Conservation (phyloP, 2,113 vertebrate genomes). For the Dipodomys spectabilis region DNA sequence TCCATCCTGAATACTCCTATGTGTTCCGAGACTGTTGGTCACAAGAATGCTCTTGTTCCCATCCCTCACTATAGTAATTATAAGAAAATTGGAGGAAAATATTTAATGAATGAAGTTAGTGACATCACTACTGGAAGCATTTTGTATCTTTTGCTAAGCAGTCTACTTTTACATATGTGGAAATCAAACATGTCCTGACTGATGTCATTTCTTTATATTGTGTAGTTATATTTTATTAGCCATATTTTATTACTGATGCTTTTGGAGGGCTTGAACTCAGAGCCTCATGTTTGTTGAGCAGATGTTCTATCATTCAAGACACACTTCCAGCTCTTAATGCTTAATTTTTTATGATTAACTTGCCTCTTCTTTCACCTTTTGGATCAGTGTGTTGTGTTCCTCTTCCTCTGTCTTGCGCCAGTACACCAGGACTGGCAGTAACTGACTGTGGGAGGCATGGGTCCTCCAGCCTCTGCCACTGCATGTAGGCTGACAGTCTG, state of each 20-base stretch:
- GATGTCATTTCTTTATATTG: background rate
- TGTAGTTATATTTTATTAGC: background rate
- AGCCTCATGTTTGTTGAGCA: too few species aligned
- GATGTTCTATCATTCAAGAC: too few species aligned
- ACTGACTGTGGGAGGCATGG: background rate
- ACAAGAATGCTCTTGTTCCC: background rate
- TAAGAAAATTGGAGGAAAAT: background rate
- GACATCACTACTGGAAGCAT: background rate
- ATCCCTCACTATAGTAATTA: background rate
- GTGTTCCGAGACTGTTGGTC: background rate
- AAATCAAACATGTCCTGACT: background rate
- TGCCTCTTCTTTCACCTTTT: background rate
- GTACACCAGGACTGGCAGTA: background rate
- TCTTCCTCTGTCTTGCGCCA: too few species aligned
- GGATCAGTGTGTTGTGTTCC: background rate
- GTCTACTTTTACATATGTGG: background rate
- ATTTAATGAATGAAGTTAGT: background rate
- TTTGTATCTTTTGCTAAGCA: constrained; percentile 19
- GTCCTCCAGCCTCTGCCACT: background rate
- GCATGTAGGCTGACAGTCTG: background rate
- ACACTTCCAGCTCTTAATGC: background rate
- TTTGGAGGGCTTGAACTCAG: too few species aligned
- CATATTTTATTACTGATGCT: too few species aligned
- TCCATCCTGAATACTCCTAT: background rate
- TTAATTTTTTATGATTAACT: background rate